phyloP scores from a whole-genome alignment of 2,113 vertebrate species.

The Nettapus auritus region DNA sequence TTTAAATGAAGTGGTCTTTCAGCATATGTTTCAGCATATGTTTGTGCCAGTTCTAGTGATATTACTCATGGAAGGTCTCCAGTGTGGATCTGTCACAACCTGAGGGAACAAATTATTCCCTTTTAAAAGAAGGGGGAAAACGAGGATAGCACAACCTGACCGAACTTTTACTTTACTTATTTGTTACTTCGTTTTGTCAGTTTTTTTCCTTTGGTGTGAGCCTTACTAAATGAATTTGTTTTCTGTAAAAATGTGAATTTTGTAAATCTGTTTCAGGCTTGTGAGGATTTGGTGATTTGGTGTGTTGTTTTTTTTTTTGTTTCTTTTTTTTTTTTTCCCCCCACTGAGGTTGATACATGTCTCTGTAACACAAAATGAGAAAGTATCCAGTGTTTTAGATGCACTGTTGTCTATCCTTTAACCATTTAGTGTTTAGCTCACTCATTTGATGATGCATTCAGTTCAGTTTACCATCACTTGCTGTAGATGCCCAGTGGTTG shows the following conservation, averaged over 20 bases:
- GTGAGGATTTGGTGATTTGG: neutral
- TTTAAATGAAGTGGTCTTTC: slow-evolving; percentile 54
- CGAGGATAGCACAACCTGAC: neutral
- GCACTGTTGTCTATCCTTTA: too few relatives aligned
- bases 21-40: slow-evolving; percentile 51
- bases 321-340: neutral
- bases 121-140: neutral
- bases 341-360: neutral
- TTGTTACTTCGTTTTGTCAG: neutral
- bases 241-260: neutral
- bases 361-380: neutral
- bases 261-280: neutral
- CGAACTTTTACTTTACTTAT: neutral
- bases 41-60: slow-evolving; percentile 36
- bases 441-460: neutral
- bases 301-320: neutral
- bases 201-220: neutral
- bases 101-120: slow-evolving; percentile 39
- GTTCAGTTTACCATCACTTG: neutral
- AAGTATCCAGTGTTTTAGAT: neutral
- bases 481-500: neutral
- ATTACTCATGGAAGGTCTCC: neutral
- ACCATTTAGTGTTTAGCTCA: neutral
- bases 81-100: slow-evolving; percentile 36
- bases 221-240: neutral